These are phyloP conservation scores for Hydropotes inermis DNA, from an alignment of 2,113 vertebrate genomes.

Conservation along the genomic window DNA sequence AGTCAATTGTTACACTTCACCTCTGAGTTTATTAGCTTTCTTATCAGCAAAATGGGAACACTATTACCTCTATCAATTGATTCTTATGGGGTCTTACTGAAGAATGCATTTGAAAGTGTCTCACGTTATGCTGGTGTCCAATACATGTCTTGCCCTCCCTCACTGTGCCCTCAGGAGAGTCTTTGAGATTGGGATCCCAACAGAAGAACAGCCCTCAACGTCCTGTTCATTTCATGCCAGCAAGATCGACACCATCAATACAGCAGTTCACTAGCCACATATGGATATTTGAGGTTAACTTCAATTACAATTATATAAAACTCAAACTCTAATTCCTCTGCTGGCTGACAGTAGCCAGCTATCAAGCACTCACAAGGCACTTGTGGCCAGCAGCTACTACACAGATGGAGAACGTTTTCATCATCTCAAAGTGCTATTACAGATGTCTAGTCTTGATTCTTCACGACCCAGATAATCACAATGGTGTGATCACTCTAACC, in stretches of 20 bases:
- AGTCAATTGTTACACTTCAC: background rate
- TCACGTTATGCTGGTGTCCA: background rate
- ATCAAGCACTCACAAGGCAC: background rate
- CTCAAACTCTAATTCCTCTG: constrained; percentile 5
- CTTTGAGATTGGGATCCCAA: background rate
- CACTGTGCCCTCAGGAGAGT: background rate
- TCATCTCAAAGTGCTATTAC: background rate
- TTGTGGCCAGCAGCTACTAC: background rate
- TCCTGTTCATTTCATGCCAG: background rate
- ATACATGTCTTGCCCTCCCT: background rate
- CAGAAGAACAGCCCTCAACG: background rate
- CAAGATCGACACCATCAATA: background rate
- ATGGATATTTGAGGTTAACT: background rate
- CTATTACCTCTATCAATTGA: background rate
- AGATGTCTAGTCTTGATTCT: background rate
- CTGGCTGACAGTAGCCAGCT: background rate
- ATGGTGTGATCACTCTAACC: background rate
- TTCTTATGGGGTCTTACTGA: background rate
- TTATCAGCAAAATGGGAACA: constrained; percentile 23
- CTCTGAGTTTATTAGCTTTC: constrained; percentile 18
- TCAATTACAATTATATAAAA: constrained; percentile 25
- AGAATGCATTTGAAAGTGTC: background rate
- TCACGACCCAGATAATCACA: background rate
- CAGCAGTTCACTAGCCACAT: background rate
- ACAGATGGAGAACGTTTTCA: background rate